Evolutionary conservation across 2,113 vertebrate genomes (phyloP).

Genomic region (Motacilla tschutschensis): DNA sequence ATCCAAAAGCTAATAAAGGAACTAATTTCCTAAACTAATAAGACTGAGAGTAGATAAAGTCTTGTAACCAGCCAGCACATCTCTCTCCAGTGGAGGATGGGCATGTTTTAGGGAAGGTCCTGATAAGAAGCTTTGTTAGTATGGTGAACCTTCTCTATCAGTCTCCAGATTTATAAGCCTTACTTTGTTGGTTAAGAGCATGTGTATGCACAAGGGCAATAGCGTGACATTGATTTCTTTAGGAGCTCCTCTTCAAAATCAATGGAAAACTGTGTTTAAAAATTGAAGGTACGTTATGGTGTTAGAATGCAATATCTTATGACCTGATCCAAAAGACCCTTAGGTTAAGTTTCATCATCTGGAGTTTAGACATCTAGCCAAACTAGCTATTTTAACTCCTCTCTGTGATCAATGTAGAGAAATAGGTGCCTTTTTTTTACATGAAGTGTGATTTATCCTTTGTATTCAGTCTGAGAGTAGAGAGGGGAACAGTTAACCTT

Average conservation of each 20-base stretch:
- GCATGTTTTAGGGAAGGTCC: neutral
- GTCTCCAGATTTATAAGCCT: neutral
- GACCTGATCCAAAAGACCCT: neutral
- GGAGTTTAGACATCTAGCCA: neutral
- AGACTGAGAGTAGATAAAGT: neutral
- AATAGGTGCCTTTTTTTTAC: neutral
- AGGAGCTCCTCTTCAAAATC: constrained; percentile 23
- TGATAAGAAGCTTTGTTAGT: neutral
- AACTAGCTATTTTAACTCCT: neutral
- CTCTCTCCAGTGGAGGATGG: neutral
- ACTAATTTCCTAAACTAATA: constrained; percentile 39
- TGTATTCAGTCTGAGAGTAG: neutral
- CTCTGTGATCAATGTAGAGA: neutral
- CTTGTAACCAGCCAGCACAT: neutral
- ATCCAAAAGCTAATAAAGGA: constrained; percentile 39
- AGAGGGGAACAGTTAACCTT: neutral
- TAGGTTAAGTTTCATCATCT: constrained; percentile 38
- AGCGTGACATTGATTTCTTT: constrained; percentile 44
- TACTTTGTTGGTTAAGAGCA: neutral
- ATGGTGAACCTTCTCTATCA: neutral
- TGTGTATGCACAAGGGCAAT: constrained; percentile 31
- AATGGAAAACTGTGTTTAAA: constrained; percentile 43
- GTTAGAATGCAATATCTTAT: neutral
- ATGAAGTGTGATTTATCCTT: neutral
- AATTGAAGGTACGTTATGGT: neutral